Conservation (phyloP, 2,888 invertebrate genomes). For the Biston stratarius region DNA sequence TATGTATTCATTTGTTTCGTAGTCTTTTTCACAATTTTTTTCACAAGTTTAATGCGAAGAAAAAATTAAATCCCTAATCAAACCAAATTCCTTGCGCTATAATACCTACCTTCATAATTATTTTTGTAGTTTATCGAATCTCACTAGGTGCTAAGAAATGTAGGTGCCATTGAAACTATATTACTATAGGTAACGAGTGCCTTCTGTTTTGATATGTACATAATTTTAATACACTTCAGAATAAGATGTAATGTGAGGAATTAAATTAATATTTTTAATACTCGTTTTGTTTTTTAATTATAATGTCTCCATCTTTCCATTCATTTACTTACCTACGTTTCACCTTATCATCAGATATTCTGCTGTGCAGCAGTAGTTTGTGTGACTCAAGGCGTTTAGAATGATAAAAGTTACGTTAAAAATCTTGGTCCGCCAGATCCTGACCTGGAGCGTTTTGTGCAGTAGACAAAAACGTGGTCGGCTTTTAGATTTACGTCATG, state of each 20-base stretch:
- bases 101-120: too few relatives aligned
- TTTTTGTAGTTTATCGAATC: constrained; percentile 19
- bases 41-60: background rate
- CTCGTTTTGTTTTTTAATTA: background rate
- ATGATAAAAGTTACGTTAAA: too few relatives aligned
- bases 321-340: background rate
- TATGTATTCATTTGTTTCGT: background rate
- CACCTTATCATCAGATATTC: too few relatives aligned
- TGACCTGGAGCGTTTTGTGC: too few relatives aligned
- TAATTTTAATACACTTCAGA: constrained; percentile 27
- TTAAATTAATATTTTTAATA: constrained; percentile 9
- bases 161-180: constrained; percentile 37
- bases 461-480: too few relatives aligned
- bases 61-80: background rate
- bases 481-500: too few relatives aligned
- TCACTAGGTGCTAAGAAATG: constrained; percentile 36
- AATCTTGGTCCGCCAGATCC: too few relatives aligned
- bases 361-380: too few relatives aligned
- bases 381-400: too few relatives aligned
- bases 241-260: constrained; percentile 16
- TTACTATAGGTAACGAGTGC: constrained; percentile 5
- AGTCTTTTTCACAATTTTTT: background rate
- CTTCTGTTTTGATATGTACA: constrained; percentile 2
- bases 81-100: too few relatives aligned
- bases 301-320: background rate